Conservation (phyloP, 2,888 invertebrate species). For the Morpho achilles region DNA sequence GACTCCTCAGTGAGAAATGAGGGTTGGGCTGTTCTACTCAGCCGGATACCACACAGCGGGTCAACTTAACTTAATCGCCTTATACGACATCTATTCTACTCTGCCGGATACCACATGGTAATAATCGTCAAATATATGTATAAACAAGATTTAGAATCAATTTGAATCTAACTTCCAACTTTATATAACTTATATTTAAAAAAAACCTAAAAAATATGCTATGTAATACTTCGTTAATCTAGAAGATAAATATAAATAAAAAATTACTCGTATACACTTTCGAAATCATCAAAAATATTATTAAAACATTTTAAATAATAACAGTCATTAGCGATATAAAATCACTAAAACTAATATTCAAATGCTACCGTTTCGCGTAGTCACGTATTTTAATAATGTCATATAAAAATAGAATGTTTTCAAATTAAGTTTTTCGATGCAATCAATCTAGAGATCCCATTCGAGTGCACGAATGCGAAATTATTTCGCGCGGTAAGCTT, state of each 20-base stretch:
- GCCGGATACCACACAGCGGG: no score
- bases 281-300: constrained; percentile 6
- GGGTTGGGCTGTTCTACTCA: no score
- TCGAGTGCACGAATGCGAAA: constrained; percentile 25
- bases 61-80: no score
- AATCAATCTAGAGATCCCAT: constrained; percentile 9
- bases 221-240: no score
- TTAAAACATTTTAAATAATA: constrained; percentile 2
- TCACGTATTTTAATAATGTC: constrained; percentile 10
- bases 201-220: no score
- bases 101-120: no score
- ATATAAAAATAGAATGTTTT: constrained; percentile 6
- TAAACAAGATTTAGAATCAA: no score
- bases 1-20: no score
- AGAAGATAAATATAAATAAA: not conserved
- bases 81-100: no score
- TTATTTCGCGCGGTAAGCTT: constrained; percentile 23
- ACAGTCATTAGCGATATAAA: constrained; percentile 5
- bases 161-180: no score
- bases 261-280: not conserved
- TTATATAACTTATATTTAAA: no score
- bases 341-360: constrained; percentile 6
- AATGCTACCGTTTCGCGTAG: constrained; percentile 6
- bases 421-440: constrained; percentile 2
- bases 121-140: no score